Evolutionary conservation across 2,797 vertebrate species (phyloP).

Genomic region (Squalus acanthias): DNA sequence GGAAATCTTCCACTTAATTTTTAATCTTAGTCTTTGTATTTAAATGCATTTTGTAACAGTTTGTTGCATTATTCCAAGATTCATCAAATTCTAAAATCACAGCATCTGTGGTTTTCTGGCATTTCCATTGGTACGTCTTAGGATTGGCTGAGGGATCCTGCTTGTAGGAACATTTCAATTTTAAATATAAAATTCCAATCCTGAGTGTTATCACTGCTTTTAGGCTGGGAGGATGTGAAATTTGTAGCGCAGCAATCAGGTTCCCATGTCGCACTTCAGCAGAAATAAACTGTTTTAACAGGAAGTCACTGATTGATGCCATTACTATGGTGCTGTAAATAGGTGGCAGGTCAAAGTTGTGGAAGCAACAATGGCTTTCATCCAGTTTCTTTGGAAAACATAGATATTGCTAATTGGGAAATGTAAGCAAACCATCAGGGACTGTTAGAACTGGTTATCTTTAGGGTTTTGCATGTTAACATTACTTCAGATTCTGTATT

Average conservation of each 20-base stretch:
- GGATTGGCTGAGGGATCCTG: slow-evolving; percentile 3
- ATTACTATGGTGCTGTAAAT: slow-evolving; percentile 12
- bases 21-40: background rate
- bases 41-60: background rate
- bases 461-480: background rate
- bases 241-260: slow-evolving; percentile 6
- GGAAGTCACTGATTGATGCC: slow-evolving; percentile 31
- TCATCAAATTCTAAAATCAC: background rate
- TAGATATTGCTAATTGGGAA: slow-evolving; percentile 30
- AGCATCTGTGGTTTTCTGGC: slow-evolving; percentile 6
- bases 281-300: slow-evolving; percentile 30
- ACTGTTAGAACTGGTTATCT: background rate
- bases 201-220: slow-evolving; percentile 8
- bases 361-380: slow-evolving; percentile 22
- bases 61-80: background rate
- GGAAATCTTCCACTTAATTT: background rate
- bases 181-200: slow-evolving; percentile 29
- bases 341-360: slow-evolving; percentile 24
- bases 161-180: slow-evolving; percentile 11
- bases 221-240: slow-evolving; percentile 29
- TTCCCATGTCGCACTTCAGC: slow-evolving; percentile 12
- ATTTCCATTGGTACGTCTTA: background rate
- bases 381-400: slow-evolving; percentile 25
- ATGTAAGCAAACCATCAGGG: background rate
- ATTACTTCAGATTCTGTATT: slow-evolving; percentile 20